A percentile compares a stretch with the other conserved stretches of the same genome.
These are phyloP conservation scores for Azemiops feae DNA, from an alignment of 2,113 vertebrate species.

Conservation along the genomic window DNA sequence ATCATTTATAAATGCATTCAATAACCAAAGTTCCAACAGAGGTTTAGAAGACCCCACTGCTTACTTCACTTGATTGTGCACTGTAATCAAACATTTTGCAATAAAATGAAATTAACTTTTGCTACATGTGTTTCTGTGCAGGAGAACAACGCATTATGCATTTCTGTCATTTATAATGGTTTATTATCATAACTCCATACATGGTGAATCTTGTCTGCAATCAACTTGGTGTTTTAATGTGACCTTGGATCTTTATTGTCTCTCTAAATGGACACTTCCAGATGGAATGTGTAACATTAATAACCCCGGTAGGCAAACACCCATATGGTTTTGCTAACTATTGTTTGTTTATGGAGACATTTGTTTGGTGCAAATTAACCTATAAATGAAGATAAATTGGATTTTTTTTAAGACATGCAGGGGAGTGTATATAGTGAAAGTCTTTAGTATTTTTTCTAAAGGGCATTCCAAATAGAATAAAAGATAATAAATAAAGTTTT, in stretches of 20 bases:
- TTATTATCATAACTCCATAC: conserved; percentile 10
- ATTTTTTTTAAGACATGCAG: conserved; percentile 39
- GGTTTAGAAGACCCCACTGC: background rate
- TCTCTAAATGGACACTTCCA: conserved; percentile 63
- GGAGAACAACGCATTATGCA: background rate
- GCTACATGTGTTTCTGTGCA: fast-evolving
- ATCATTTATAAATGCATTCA: background rate
- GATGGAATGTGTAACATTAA: conserved; percentile 74
- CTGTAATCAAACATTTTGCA: background rate
- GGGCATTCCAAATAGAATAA: conserved; percentile 27
- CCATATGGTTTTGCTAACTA: conserved; percentile 68
- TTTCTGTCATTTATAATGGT: conserved; percentile 33
- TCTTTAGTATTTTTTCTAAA: conserved; percentile 42
- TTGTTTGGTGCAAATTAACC: conserved; percentile 67
- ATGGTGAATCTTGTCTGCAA: conserved; percentile 13
- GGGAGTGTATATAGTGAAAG: background rate
- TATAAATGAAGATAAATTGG: conserved; percentile 64
- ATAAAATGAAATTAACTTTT: background rate
- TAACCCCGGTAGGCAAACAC: conserved; percentile 58
- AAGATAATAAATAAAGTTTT: background rate
- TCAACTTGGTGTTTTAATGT: conserved; percentile 35
- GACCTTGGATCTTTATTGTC: conserved; percentile 68
- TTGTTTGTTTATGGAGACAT: conserved; percentile 62
- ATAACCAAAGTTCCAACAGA: background rate
- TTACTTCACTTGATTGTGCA: background rate